Evolutionary conservation across 1,140 invertebrate species (phyloP).

Genomic region (Pseudobourletiella spinata): DNA sequence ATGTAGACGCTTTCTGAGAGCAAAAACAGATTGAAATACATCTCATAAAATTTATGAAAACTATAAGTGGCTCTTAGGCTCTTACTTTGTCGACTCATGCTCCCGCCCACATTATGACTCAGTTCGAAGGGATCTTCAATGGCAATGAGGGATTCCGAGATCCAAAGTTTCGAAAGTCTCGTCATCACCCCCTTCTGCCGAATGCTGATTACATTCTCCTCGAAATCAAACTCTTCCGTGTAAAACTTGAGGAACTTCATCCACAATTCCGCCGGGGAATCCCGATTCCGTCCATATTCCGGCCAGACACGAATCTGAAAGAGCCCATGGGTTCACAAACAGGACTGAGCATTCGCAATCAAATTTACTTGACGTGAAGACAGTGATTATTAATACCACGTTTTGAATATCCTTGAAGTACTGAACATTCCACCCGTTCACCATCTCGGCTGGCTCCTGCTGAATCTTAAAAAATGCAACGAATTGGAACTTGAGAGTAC

Average conservation of each 20-base stretch:
- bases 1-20: too few relatives aligned
- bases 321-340: too few relatives aligned
- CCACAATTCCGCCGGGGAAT: background rate
- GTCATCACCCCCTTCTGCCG: constrained; percentile 36
- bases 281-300: background rate
- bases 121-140: background rate
- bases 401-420: background rate
- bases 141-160: background rate
- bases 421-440: background rate
- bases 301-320: background rate
- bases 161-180: constrained; percentile 42
- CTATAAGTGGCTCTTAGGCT: too few relatives aligned
- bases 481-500: background rate
- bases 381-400: background rate
- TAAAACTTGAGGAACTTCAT: constrained; percentile 33
- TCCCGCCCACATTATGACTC: background rate
- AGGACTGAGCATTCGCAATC: too few relatives aligned
- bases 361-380: too few relatives aligned
- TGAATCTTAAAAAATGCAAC: too few relatives aligned
- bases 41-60: too few relatives aligned
- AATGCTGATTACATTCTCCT: constrained; percentile 42
- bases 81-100: background rate
- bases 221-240: constrained; percentile 40
- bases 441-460: background rate
- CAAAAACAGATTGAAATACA: too few relatives aligned